Conservation (phyloP, 2,888 invertebrate species). For the Branchellion lobata region DNA sequence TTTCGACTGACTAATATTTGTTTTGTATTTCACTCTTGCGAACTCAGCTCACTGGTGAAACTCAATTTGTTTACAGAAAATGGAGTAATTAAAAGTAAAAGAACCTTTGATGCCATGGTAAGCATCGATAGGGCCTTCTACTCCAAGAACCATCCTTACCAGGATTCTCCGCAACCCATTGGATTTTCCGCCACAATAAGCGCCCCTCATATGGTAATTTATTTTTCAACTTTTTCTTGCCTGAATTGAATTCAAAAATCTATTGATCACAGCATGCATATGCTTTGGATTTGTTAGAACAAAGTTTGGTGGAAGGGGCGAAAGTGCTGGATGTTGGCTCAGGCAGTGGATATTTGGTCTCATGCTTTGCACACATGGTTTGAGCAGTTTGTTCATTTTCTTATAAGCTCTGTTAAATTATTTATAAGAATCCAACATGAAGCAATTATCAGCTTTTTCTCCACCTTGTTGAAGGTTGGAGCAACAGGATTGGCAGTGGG, state of each 20-base stretch:
- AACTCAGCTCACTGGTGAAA: background rate
- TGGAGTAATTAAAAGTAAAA: constrained; percentile 58
- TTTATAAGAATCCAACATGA: background rate
- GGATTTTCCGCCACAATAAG: constrained; percentile 77
- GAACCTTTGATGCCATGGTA: constrained; percentile 59
- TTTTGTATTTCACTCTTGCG: background rate
- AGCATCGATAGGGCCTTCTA: constrained; percentile 60
- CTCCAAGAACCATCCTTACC: constrained; percentile 57
- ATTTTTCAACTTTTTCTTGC: background rate
- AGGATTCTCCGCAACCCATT: constrained; percentile 69
- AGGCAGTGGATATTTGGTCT: constrained; percentile 63
- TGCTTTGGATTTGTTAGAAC: constrained; percentile 61
- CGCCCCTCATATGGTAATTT: constrained; percentile 62
- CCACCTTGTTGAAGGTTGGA: no score
- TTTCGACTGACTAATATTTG: constrained; percentile 1
- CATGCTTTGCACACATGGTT: constrained; percentile 64
- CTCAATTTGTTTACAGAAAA: constrained; percentile 55
- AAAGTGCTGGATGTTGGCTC: constrained; percentile 64
- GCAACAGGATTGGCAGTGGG: constrained; percentile 40
- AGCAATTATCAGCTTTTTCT: no score
- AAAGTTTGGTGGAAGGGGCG: constrained; percentile 63
- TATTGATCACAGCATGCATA: constrained; percentile 60
- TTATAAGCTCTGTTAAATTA: background rate
- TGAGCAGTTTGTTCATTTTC: constrained; percentile 44
- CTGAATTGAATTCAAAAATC: background rate